Base-by-base conservation (phyloP, 2,888 invertebrate genomes). In the Marasmarcha lunaedactyla region DNA sequence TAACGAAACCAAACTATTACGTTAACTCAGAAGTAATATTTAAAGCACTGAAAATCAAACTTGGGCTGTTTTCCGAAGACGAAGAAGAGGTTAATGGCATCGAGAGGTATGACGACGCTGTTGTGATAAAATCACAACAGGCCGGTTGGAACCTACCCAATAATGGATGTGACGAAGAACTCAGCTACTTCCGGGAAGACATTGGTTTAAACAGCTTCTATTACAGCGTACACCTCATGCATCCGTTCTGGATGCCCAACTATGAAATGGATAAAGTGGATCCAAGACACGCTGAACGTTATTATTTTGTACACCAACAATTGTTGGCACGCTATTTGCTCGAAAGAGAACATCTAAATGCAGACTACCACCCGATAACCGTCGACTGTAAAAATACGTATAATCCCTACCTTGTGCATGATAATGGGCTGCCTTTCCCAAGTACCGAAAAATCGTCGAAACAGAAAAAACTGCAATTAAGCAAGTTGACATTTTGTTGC, bases 101-200 rank as follows among this genome's bases (percentile, higher is more conserved):
- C 45, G 59, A 52, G 25, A 56, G 53, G 41, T 48, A 42, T 1
- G 57, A 61, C 15, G 54, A 66, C 14, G 49, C 51, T 2, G 46
- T 77, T 15, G 49, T 53, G 6, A 66, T 83, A 2, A 76, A 78
- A 39, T 58, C 65, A 6, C 81, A 83, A 47, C 79, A 81, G 48
- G 81, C 81, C 1, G 69, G 81, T 38, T 87, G 85, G 85, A 86
- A 87, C 53, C 44, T 83, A 63, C 55, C 66, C 50, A 51, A 72
- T 63, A 63, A 68, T 40, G 68, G 63, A 42, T 73, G 77, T 38
- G 86, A 86, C 46, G 74, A 83, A 47, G 71, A 78, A 40, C 53
- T 89, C 9, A 85, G 86, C 42, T 89, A 89, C 52, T 89, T 88
- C 53, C 85, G 85, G 46, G 89, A 89, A 71, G 89, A 89, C 47